These are phyloP conservation scores for Brachypalpus laphriformis DNA, from an alignment of 2,888 invertebrate genomes.

Conservation along the genomic window DNA sequence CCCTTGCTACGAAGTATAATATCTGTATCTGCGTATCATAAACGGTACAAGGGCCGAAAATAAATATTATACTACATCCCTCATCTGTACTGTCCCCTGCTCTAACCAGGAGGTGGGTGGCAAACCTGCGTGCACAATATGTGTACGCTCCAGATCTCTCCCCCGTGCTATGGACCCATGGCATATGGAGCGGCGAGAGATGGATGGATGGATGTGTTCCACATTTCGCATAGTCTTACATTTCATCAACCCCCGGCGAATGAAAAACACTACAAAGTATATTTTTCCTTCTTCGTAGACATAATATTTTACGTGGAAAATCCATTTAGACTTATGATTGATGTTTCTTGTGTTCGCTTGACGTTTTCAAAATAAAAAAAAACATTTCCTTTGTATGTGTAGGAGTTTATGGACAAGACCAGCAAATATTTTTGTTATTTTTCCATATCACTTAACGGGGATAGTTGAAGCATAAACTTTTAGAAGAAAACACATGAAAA, in stretches of 20 bases:
- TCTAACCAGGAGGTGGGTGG: neutral
- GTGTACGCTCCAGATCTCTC: slow-evolving; percentile 39
- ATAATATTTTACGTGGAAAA: slow-evolving; percentile 75
- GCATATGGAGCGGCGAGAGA: slow-evolving; percentile 57
- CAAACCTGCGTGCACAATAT: slow-evolving; percentile 49
- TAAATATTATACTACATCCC: slow-evolving; percentile 64
- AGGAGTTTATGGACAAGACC: slow-evolving; percentile 39
- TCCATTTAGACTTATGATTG: slow-evolving; percentile 77
- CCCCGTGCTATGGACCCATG: slow-evolving; percentile 20
- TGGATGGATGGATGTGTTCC: slow-evolving; percentile 66
- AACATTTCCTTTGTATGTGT: neutral
- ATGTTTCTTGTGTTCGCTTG: slow-evolving; percentile 73
- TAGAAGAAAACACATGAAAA: neutral
- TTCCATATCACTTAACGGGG: slow-evolving; percentile 18
- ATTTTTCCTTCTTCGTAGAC: slow-evolving; percentile 41
- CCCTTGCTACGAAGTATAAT: slow-evolving; percentile 28
- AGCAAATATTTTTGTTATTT: slow-evolving; percentile 23
- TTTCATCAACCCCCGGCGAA: slow-evolving; percentile 66
- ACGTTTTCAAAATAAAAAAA: slow-evolving; percentile 36
- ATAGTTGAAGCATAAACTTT: slow-evolving; percentile 47
- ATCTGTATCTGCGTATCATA: slow-evolving; percentile 65
- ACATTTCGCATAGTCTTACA: slow-evolving; percentile 69
- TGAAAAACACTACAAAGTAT: slow-evolving; percentile 62
- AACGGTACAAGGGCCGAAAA: slow-evolving; percentile 68
- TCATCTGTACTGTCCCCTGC: slow-evolving; percentile 34